Base-by-base conservation (phyloP, 2,888 invertebrate species). In the Amphipyra tragopoginis region DNA sequence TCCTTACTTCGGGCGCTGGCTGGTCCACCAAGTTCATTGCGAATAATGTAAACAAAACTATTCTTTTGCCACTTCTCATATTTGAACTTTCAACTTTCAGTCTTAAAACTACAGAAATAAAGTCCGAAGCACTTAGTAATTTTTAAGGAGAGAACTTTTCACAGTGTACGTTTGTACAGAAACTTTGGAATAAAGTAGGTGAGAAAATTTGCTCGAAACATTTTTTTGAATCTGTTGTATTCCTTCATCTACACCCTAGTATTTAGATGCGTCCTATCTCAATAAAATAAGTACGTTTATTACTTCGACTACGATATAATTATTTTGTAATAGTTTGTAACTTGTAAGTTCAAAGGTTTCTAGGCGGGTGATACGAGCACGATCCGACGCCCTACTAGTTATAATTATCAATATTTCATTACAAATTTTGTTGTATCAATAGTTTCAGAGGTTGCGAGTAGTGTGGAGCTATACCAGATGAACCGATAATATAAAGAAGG, bases 11-110 rank as follows among this genome's bases (percentile, higher is more conserved):
- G 0, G 87, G 90, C 0, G 90, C 82, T 43, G 88, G 89, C 54
- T 90, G 88, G 15, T 90, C 88, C 21, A 90, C 80, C 59, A 91
- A 75, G 68, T 89, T 89, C 73, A 85, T 81, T 11, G 82, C 85
- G 44, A 91, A 83, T 15, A 91, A 79, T 29, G 88, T 86, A 72
- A 90, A 88, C 57, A 91, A 72, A 56, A 89, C 80, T 56, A 91
- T 60, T 55, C 77, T 80, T 68, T 86, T 87, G 47, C 59, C 70
- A 61, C 72, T 81, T 73, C 42, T 65, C 44, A 65, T 58, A 15
- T 59, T 64, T 39, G 44, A 53, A 53, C n/a, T 34, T 48, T 51
- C 21, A 38, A 60, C 48, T 75, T 82, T 65, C 4, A 59, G 84
- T 83, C 69, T 60, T 43, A 47, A 50, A 70, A 10, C 33, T 36